Evolutionary conservation across 2,797 vertebrate species (phyloP), one percentile per base, ranked within the genome.

Genomic region (Microctenopoma steveboyesi): DNA sequence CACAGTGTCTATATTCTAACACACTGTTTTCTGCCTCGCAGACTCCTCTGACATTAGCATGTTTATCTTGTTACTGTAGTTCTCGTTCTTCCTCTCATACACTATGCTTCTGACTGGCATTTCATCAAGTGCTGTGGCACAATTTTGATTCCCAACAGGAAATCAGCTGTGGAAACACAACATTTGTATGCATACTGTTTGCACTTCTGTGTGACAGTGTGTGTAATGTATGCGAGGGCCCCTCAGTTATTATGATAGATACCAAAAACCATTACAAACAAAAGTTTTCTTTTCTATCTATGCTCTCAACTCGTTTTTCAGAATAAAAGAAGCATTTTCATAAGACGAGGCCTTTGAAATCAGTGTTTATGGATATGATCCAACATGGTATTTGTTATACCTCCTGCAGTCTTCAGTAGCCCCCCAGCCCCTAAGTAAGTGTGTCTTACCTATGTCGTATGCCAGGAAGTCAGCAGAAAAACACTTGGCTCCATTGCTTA

Each of bases 401-500:
- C 30, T 33, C 4, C 30, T 33, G 30, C 30, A 33, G 7, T 5
- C 30, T 33, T 13, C 4, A 0, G 37, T 39, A 14, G 8, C 4
- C 0, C 14, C 3, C 6, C 27, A 28, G 6, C 14, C 5, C 10
- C 4, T 0, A 14, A 45, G 50, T 52, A 18, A 40, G 64, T 46
- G 47, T 67, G 51, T 91, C 95, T 79, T 93, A 97, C 96, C 96
- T 30, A 96, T 95, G 67, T 97, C 96, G 69, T 97, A 97, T 10
- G 96, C 94, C 69, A 97, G 93, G 88, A 97, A 97, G 92, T 98
- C 96, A 15, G 95, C 93, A 74, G 96, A 98, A 70, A 97, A 98
- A 81, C 96, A 97, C 85, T 98, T 98, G 50, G 97, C 97, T 57
- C 97, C 97, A 2, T 98, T 98, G 93, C 97, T 98, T 58, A 98